Conservation (phyloP, 2,888 invertebrate species). For the Orthosia gothica region DNA sequence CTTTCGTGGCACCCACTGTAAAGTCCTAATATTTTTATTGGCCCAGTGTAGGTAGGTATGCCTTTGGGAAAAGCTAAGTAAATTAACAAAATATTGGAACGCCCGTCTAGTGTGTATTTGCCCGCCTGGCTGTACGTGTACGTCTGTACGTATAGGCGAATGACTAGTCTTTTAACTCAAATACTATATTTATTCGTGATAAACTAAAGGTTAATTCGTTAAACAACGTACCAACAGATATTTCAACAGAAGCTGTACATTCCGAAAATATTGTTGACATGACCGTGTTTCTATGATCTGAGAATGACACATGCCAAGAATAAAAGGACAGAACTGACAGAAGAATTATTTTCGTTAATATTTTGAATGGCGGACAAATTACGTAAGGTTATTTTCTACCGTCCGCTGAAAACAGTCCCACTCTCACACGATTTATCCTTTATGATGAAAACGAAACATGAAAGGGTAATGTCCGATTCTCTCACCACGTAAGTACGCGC, state of each 20-base stretch:
- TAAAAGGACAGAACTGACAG: constrained; percentile 42
- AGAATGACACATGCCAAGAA: constrained; percentile 42
- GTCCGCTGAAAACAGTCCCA: too few relatives aligned
- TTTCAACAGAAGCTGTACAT: background rate
- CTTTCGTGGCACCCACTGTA: background rate
- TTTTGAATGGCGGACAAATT: constrained; percentile 9
- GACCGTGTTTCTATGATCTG: constrained; percentile 15
- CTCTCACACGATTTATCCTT: constrained; percentile 40
- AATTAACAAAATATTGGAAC: constrained; percentile 22
- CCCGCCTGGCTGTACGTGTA: background rate
- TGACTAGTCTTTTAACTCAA: background rate
- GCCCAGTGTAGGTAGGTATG: background rate
- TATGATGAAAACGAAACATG: constrained; percentile 57
- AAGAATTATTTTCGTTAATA: constrained; percentile 37
- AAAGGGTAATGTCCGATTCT: constrained; percentile 55
- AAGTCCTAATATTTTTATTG: background rate
- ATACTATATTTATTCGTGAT: constrained; percentile 13
- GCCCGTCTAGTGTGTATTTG: constrained; percentile 9
- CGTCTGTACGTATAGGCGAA: background rate
- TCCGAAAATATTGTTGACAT: constrained; percentile 12
- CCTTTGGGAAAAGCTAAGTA: background rate
- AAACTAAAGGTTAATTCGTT: constrained; percentile 4
- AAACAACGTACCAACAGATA: background rate
- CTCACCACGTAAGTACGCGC: constrained; percentile 24
- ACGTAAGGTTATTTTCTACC: too few relatives aligned